These are phyloP conservation scores for Octonoba sinensis DNA, from an alignment of 2,888 invertebrate species.

Conservation along the genomic window DNA sequence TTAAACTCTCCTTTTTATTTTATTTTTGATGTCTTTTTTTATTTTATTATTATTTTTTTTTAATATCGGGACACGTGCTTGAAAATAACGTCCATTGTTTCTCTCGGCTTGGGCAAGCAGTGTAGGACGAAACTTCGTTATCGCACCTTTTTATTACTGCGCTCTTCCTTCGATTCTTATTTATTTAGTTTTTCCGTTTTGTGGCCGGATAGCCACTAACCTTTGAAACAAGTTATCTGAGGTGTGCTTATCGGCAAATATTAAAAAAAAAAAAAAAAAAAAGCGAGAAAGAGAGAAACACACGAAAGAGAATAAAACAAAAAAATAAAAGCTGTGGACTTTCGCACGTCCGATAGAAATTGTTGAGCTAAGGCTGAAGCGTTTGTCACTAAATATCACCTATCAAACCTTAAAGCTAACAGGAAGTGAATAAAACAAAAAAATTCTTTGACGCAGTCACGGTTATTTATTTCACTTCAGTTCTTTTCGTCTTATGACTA, in stretches of 20 bases:
- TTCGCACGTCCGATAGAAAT: conserved; percentile 44
- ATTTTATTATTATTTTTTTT: no score
- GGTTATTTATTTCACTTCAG: no score
- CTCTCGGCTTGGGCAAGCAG: conserved; percentile 27
- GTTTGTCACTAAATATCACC: neutral
- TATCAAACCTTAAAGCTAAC: conserved; percentile 10
- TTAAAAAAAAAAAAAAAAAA: conserved; percentile 36
- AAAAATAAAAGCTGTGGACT: conserved; percentile 41
- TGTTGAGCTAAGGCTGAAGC: neutral
- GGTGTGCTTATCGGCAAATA: conserved; percentile 36
- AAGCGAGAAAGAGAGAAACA: neutral
- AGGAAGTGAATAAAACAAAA: conserved; percentile 21
- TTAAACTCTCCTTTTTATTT: no score
- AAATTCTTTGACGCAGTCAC: no score
- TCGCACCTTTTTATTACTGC: conserved; percentile 31
- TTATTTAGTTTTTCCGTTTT: conserved; percentile 23
- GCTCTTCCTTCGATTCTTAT: conserved; percentile 7
- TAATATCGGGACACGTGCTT: conserved; percentile 29
- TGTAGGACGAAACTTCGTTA: conserved; percentile 50
- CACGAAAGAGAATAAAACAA: no score
- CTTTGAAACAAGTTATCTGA: conserved; percentile 46
- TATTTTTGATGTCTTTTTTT: no score
- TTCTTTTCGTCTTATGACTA: no score
- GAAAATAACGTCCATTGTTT: conserved; percentile 53
- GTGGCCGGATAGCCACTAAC: conserved; percentile 56